These are phyloP conservation scores for Tetragonisca angustula DNA, from an alignment of 2,888 invertebrate species.

Conservation along the genomic window DNA sequence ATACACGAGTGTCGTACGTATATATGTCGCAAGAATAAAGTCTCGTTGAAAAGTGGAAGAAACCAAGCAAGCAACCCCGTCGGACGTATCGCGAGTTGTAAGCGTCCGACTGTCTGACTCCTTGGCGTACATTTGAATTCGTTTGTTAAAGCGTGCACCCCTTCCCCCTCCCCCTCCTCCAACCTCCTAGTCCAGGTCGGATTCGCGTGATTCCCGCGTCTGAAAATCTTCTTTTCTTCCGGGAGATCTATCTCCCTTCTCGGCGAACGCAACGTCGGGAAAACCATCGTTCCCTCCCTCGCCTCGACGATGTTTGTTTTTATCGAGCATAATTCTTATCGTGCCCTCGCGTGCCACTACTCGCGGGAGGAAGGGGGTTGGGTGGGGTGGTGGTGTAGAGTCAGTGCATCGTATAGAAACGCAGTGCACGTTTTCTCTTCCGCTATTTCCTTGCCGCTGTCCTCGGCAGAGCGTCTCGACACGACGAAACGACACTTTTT, in stretches of 20 bases:
- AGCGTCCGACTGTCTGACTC: slow-evolving; percentile 15
- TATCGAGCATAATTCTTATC: slow-evolving; percentile 76
- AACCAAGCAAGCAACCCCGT: slow-evolving; percentile 27
- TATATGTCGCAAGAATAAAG: slow-evolving; percentile 46
- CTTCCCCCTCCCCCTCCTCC: too few species aligned
- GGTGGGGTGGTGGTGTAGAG: too few species aligned
- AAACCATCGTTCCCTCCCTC: neutral
- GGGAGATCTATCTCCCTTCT: slow-evolving; percentile 47
- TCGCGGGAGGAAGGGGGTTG: neutral
- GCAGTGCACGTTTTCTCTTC: slow-evolving; percentile 49
- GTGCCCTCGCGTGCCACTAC: slow-evolving; percentile 66
- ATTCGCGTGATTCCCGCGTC: slow-evolving; percentile 34
- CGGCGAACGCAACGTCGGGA: slow-evolving; percentile 19
- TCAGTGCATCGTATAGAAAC: slow-evolving; percentile 29
- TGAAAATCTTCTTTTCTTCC: slow-evolving; percentile 42
- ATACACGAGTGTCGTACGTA: too few species aligned
- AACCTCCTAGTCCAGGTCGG: slow-evolving; percentile 18
- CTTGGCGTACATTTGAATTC: slow-evolving; percentile 62
- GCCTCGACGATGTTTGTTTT: slow-evolving; percentile 71
- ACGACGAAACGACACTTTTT: neutral
- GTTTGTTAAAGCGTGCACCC: slow-evolving; percentile 37
- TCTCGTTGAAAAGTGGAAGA: slow-evolving; percentile 47
- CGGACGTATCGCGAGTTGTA: slow-evolving; percentile 54
- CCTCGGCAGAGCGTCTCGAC: neutral
- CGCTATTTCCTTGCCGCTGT: slow-evolving; percentile 11